Conservation (phyloP, 2,113 vertebrate species). For the Holacanthus passer region DNA sequence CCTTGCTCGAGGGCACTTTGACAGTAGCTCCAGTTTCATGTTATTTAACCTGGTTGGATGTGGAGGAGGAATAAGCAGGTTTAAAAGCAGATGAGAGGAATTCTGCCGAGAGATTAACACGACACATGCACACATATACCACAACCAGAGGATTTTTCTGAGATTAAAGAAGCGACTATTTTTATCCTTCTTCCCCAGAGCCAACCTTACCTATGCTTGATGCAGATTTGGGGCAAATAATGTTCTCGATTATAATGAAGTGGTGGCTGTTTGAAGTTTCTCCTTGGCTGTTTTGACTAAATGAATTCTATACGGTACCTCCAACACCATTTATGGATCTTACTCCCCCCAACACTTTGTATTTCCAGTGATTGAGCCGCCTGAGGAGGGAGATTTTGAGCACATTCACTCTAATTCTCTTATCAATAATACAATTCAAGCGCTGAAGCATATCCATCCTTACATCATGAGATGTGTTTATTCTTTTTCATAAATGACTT, state of each 20-base stretch:
- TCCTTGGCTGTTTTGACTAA: conserved; percentile 59
- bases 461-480: conserved; percentile 3
- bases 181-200: conserved; percentile 66
- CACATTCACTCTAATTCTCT: conserved; percentile 38
- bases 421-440: conserved; percentile 46
- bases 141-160: conserved; percentile 51
- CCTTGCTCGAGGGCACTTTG: conserved; percentile 29
- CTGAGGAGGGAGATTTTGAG: conserved; percentile 43
- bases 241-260: conserved; percentile 69
- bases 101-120: conserved; percentile 42
- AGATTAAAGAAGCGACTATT: conserved; percentile 74
- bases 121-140: conserved; percentile 46
- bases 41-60: conserved; percentile 29
- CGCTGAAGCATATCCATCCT: conserved; percentile 23
- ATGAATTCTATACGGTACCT: conserved; percentile 53
- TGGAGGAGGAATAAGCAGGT: conserved; percentile 57
- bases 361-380: conserved; percentile 61
- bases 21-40: conserved; percentile 13
- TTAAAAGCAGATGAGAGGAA: conserved; percentile 61
- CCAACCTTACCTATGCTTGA: conserved; percentile 60
- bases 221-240: conserved; percentile 63
- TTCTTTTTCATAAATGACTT: conserved; percentile 31
- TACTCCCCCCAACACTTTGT: conserved; percentile 39
- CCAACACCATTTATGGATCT: conserved; percentile 56
- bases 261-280: conserved; percentile 72